These are phyloP conservation scores for Chloropsis hardwickii DNA, from an alignment of 2,113 vertebrate genomes.

Conservation along the genomic window DNA sequence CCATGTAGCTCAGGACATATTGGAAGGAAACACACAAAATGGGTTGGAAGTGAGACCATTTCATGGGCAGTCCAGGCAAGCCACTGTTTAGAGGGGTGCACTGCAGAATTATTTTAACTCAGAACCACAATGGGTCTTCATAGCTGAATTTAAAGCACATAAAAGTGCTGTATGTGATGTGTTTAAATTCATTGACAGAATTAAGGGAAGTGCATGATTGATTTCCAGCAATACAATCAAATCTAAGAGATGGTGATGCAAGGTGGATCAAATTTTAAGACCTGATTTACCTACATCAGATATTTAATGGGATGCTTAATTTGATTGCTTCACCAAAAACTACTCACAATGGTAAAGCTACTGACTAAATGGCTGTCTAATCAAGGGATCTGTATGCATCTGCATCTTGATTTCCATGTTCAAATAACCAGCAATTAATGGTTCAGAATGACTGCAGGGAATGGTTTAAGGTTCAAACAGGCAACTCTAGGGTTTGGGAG, in stretches of 20 bases:
- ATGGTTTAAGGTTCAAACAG: not conserved
- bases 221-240: not conserved
- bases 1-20: fast-evolving
- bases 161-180: not conserved
- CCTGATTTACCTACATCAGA: constrained; percentile 21
- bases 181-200: not conserved
- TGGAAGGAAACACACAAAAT: not conserved
- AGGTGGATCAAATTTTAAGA: not conserved
- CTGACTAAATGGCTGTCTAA: not conserved
- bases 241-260: not conserved
- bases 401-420: constrained; percentile 6
- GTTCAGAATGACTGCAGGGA: not conserved
- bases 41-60: not conserved
- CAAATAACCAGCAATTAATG: not conserved
- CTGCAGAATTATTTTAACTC: not conserved
- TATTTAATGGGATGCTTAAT: constrained; percentile 36
- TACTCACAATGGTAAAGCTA: not conserved
- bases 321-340: constrained; percentile 34
- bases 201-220: not conserved
- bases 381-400: not conserved
- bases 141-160: not conserved
- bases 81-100: not conserved
- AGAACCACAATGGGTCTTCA: not conserved
- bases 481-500: not conserved
- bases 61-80: not conserved